These are phyloP conservation scores for Neotoma lepida DNA, from an alignment of 2,113 vertebrate species.

Conservation along the genomic window DNA sequence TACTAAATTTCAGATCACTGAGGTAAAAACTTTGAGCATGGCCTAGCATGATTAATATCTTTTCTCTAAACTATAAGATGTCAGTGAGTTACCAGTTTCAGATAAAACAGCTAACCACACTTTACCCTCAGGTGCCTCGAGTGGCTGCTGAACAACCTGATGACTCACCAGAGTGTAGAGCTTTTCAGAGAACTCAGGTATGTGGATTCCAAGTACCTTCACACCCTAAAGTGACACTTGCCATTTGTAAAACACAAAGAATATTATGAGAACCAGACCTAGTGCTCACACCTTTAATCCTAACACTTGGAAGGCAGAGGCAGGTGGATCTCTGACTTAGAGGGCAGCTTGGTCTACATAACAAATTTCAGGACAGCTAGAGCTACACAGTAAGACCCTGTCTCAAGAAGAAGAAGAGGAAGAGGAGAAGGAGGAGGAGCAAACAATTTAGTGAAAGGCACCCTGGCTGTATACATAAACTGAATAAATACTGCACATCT, in stretches of 20 bases:
- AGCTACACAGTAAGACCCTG: neutral
- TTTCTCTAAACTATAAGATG: constrained; percentile 54
- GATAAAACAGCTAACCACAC: constrained; percentile 45
- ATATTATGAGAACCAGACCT: neutral
- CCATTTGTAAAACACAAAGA: constrained; percentile 26
- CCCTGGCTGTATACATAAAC: constrained; percentile 14
- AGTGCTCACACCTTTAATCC: neutral
- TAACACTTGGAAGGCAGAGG: neutral
- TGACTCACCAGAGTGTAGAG: constrained; percentile 97
- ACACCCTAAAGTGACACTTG: constrained; percentile 47
- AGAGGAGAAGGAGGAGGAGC: neutral
- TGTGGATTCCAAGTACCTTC: constrained; percentile 63
- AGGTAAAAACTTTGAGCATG: constrained; percentile 66
- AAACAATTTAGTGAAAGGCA: constrained; percentile 39
- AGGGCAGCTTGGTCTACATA: neutral
- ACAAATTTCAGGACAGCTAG: neutral
- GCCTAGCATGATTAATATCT: constrained; percentile 66
- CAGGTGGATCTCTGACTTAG: neutral
- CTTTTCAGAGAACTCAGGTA: constrained; percentile 98
- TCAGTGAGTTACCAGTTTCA: constrained; percentile 11
- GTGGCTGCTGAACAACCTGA: constrained; percentile 98
- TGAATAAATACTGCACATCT: constrained; percentile 16
- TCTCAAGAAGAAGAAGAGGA: neutral
- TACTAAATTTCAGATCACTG: constrained; percentile 68
- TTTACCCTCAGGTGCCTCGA: constrained; percentile 92